A percentile compares a stretch with the other conserved stretches of the same genome.
Evolutionary conservation across 2,797 vertebrate genomes (phyloP).

Genomic region (Hoplostethus atlanticus): DNA sequence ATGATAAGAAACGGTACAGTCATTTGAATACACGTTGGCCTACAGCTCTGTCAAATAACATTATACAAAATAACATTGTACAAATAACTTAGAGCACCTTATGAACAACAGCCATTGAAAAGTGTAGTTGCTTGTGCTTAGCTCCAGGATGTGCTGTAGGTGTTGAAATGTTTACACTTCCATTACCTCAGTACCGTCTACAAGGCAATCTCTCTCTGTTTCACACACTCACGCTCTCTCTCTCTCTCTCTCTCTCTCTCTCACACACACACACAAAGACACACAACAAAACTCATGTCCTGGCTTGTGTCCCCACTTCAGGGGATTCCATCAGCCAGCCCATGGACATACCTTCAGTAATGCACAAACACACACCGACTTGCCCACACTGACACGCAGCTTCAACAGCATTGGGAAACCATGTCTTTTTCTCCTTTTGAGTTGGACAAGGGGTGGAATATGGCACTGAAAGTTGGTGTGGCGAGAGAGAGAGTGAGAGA

Average conservation of each 20-base stretch:
- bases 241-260: neutral
- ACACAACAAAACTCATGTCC: constrained; percentile 44
- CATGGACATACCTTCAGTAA: constrained; percentile 40
- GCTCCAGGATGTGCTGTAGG: no score
- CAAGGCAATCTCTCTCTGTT: neutral
- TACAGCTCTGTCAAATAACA: no score
- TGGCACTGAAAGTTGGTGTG: neutral
- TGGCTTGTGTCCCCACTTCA: constrained; percentile 40
- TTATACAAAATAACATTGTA: no score
- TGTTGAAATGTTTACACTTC: no score
- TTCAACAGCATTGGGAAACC: neutral
- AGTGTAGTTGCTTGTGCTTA: neutral
- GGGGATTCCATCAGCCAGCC: constrained; percentile 11
- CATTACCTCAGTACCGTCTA: neutral
- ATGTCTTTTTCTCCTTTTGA: constrained; percentile 3
- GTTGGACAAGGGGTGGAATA: neutral
- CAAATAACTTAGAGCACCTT: no score
- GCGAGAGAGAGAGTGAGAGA: neutral
- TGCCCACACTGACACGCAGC: neutral
- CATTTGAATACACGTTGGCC: no score
- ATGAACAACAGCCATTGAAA: no score
- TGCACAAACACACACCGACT: constrained; percentile 12
- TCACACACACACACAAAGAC: neutral
- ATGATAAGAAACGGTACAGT: neutral
- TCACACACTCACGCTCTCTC: neutral